These are phyloP conservation scores for Urocitellus parryii DNA, from an alignment of 2,113 vertebrate genomes.

Conservation along the genomic window DNA sequence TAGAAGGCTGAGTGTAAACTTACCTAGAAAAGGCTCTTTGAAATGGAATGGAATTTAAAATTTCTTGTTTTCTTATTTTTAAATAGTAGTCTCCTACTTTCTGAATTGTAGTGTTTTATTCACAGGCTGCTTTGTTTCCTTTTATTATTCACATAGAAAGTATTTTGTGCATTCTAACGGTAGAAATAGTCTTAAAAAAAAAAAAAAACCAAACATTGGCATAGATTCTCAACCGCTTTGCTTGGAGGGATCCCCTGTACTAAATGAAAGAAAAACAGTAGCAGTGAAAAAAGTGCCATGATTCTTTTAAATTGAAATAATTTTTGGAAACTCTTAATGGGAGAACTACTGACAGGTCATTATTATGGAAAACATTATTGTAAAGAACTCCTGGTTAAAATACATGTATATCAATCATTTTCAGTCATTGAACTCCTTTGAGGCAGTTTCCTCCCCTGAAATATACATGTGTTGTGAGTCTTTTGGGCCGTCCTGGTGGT, in stretches of 20 bases:
- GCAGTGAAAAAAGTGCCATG: background rate
- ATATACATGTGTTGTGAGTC: background rate
- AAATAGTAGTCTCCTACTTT: background rate
- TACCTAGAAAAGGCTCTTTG: constrained; percentile 31
- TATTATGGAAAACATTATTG: background rate
- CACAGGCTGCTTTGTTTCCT: background rate
- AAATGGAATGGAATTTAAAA: constrained; percentile 16
- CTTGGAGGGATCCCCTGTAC: background rate
- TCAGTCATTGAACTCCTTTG: background rate
- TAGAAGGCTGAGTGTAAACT: background rate
- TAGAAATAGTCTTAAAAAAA: background rate
- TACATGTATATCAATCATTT: background rate
- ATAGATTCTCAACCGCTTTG: background rate
- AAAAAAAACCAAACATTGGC: background rate
- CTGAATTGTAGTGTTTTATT: background rate
- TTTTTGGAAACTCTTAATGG: background rate
- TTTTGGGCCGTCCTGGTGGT: background rate
- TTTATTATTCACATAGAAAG: background rate
- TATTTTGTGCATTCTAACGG: background rate
- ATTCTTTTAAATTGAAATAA: constrained; percentile 13
- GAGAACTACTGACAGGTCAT: background rate
- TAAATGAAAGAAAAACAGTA: constrained; percentile 15
- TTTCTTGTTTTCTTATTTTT: constrained; percentile 45
- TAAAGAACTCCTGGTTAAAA: constrained; percentile 28
- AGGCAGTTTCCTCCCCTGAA: background rate